A percentile compares a stretch with the other conserved stretches of the same genome.
These are phyloP conservation scores for Motacilla tschutschensis DNA, from an alignment of 2,113 vertebrate species.

Conservation along the genomic window DNA sequence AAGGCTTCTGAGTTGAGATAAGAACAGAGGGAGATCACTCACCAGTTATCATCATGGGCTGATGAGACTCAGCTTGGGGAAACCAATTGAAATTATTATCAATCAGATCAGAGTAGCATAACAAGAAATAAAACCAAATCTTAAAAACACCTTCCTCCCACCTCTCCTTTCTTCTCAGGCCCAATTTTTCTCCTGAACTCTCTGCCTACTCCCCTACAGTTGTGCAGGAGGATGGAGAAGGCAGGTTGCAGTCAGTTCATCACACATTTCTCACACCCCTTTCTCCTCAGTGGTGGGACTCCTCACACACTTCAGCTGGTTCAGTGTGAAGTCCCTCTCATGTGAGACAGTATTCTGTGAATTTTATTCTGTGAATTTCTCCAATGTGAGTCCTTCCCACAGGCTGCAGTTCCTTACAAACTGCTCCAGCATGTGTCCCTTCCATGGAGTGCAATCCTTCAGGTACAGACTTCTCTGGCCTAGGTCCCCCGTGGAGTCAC, in stretches of 20 bases:
- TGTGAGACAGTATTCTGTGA: neutral
- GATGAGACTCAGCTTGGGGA: neutral
- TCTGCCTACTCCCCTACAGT: neutral
- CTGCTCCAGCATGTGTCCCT: neutral
- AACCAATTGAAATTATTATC: neutral
- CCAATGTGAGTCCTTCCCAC: neutral
- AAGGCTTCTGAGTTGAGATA: neutral
- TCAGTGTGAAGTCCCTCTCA: neutral
- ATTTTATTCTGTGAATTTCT: neutral
- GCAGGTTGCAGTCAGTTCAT: neutral
- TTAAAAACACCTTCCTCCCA: neutral
- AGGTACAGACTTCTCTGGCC: neutral
- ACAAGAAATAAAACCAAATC: neutral
- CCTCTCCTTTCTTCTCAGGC: neutral
- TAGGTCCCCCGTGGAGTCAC: accelerated
- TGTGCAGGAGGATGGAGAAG: neutral
- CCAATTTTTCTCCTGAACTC: neutral
- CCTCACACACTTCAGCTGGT: neutral
- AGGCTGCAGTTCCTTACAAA: neutral
- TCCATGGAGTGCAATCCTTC: neutral
- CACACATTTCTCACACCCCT: accelerated
- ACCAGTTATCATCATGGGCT: neutral
- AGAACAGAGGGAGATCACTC: neutral
- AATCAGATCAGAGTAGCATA: neutral
- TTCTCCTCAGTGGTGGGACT: neutral